Base-by-base conservation (phyloP, 2,888 invertebrate species). In the Torymus tubicola region DNA sequence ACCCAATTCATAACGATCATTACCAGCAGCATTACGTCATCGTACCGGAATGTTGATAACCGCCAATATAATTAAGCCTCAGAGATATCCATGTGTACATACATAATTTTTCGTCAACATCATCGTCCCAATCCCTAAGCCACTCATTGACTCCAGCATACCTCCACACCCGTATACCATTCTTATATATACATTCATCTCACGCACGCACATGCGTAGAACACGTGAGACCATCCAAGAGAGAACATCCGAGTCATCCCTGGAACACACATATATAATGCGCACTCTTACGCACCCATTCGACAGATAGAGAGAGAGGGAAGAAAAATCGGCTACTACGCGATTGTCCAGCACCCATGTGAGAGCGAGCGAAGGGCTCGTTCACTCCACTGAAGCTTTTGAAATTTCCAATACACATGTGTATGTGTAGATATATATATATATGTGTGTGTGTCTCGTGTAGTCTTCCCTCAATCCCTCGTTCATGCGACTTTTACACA, bases 11-110 rank as follows among this genome's bases (percentile, higher is more conserved):
- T 31, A 31, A 31, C 31, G 31, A 31, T 31, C 31, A 31, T 31
- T 4, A 31, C 4, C 5, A 5, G 1, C 31, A 42, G 5, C 0
- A 8, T 42, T 42, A 42, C 42, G 42, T 53, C 42, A 57, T 5
- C 53, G 52, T 4, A 42, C 16, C 52, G 67, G 68, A 76, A 64
- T 63, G 55, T 76, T 70, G 69, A 69, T 14, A 50, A 31, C 14
- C n/a, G 10, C 16, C 63, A 42, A 55, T 42, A 55, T 42, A 73
- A 65, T 4, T 31, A 73, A 55, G 50, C 65, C 50, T 2, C 57
- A 42, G 42, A 42, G n/a, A n/a, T n/a, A n/a, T 42, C 42, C 42
- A 1, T 8, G 42, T 42, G 42, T 42, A 8, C 8, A 70, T 61
- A 61, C n/a, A 16, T 18, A 58, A 58, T 67, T 60, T 68, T 65